Evolutionary conservation across 2,888 invertebrate genomes (phyloP).

Genomic region (Stenurella melanura): DNA sequence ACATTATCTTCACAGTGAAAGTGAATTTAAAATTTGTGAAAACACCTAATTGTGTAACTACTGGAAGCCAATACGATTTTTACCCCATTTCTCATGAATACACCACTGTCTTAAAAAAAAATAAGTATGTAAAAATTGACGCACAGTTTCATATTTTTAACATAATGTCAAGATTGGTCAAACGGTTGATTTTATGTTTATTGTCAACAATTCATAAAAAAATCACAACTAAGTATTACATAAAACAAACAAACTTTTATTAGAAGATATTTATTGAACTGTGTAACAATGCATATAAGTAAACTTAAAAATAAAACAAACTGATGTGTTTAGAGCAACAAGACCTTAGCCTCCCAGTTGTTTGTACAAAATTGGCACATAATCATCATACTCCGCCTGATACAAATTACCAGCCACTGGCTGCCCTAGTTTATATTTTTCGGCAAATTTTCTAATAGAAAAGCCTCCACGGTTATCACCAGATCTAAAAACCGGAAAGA

Average conservation of each 20-base stretch:
- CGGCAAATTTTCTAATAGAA: conserved; percentile 84
- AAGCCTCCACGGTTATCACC: conserved; percentile 78
- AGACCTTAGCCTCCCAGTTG: conserved; percentile 71
- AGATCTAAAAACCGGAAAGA: conserved; percentile 65
- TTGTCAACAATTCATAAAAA: too few relatives aligned
- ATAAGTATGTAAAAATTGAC: too few relatives aligned
- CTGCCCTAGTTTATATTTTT: conserved; percentile 87
- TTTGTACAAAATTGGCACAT: conserved; percentile 90
- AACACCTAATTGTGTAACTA: too few relatives aligned
- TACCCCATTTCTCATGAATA: too few relatives aligned
- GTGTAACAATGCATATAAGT: background rate
- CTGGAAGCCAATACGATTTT: too few relatives aligned
- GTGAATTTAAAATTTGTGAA: too few relatives aligned
- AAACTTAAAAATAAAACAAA: conserved; percentile 2
- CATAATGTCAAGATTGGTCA: too few relatives aligned
- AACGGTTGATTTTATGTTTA: too few relatives aligned
- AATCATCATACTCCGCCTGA: conserved; percentile 91
- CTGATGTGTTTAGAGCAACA: background rate
- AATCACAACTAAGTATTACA: too few relatives aligned
- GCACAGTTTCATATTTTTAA: too few relatives aligned
- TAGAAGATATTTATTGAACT: background rate
- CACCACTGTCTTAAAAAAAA: too few relatives aligned
- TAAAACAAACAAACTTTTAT: conserved; percentile 5
- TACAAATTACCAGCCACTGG: conserved; percentile 93
- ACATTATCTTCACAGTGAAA: too few relatives aligned